Percentiles rank a stretch among this genome's conserved stretches.
These are phyloP conservation scores for Euschistus heros DNA, from an alignment of 1,140 invertebrate genomes.

Conservation along the genomic window DNA sequence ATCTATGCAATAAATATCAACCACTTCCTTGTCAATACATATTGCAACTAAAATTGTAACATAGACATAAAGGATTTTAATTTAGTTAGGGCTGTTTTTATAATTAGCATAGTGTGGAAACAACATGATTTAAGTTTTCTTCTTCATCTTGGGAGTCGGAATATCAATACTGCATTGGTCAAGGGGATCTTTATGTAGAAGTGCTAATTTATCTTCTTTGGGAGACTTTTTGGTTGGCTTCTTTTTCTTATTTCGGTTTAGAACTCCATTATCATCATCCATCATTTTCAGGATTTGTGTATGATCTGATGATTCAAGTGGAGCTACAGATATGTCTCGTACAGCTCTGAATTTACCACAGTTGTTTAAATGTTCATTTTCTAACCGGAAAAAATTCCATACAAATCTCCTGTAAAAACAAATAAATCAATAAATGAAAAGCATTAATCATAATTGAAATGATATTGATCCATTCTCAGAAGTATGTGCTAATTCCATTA, in stretches of 20 bases:
- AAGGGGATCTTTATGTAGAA: neutral
- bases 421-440: neutral
- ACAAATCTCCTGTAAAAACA: conserved; percentile 54
- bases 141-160: neutral
- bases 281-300: conserved; percentile 86
- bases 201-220: conserved; percentile 27
- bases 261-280: conserved; percentile 83
- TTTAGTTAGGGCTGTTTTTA: too few species aligned
- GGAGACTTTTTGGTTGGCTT: conserved; percentile 25
- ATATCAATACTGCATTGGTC: conserved; percentile 9
- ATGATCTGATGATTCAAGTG: conserved; percentile 74
- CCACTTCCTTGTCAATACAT: too few species aligned
- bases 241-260: conserved; percentile 46
- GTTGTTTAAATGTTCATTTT: conserved; percentile 91
- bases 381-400: conserved; percentile 88
- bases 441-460: too few species aligned
- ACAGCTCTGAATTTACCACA: conserved; percentile 89
- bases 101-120: too few species aligned
- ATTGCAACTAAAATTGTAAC: too few species aligned
- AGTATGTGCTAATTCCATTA: too few species aligned
- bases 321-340: conserved; percentile 78
- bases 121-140: too few species aligned
- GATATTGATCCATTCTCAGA: too few species aligned
- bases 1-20: too few species aligned
- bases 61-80: too few species aligned